These are phyloP conservation scores for Bubo scandiacus DNA, from an alignment of 2,113 vertebrate genomes.

Conservation along the genomic window DNA sequence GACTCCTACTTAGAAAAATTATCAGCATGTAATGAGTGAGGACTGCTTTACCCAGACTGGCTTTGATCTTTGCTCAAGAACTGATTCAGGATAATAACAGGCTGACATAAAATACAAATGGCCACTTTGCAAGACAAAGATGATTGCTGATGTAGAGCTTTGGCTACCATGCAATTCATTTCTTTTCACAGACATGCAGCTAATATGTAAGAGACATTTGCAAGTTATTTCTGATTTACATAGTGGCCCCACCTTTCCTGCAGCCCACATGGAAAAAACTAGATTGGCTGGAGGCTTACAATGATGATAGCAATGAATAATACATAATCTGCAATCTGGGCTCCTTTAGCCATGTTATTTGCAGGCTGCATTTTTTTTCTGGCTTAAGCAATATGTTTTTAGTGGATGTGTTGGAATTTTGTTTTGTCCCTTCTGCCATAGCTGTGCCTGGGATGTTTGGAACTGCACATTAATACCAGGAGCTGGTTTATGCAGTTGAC, in stretches of 20 bases:
- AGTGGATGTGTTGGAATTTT: slow-evolving; percentile 20
- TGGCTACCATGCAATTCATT: background rate
- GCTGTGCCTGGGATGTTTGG: background rate
- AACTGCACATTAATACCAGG: background rate
- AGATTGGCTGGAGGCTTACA: slow-evolving; percentile 45
- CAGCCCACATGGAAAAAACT: slow-evolving; percentile 8
- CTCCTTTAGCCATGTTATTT: slow-evolving; percentile 11
- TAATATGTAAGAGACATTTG: slow-evolving; percentile 46
- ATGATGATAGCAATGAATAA: slow-evolving; percentile 55
- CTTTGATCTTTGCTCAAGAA: slow-evolving; percentile 50
- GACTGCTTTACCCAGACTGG: background rate
- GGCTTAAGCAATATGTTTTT: slow-evolving; percentile 31
- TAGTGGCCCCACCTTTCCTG: slow-evolving; percentile 29
- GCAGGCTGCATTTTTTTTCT: background rate
- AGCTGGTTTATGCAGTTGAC: background rate
- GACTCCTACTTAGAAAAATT: background rate
- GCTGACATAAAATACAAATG: slow-evolving; percentile 43
- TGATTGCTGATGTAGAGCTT: slow-evolving; percentile 38
- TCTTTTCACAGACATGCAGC: slow-evolving; percentile 32
- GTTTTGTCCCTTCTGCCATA: slow-evolving; percentile 4
- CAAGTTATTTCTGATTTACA: slow-evolving; percentile 47
- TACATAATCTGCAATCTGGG: slow-evolving; percentile 59
- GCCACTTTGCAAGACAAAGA: slow-evolving; percentile 52
- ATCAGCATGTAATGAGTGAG: background rate
- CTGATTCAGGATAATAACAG: slow-evolving; percentile 35